Evolutionary conservation across 2,113 vertebrate species (phyloP).

Genomic region (Rousettus leschenaultii): DNA sequence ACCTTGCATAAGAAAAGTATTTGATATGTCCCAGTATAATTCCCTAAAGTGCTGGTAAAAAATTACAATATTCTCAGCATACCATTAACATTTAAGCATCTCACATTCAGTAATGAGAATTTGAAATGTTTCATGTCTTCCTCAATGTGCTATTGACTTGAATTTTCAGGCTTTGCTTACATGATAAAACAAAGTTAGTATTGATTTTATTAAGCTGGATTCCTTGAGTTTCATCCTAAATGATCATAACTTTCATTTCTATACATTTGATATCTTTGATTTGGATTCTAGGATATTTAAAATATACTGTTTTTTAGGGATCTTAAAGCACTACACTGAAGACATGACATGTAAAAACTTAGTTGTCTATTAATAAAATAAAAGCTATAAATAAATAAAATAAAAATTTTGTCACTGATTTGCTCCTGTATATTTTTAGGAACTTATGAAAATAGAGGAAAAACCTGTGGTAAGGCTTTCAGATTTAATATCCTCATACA

Average conservation of each 20-base stretch:
- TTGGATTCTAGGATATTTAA: conserved; percentile 24
- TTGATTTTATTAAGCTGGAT: conserved; percentile 21
- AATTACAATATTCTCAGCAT: conserved; percentile 48
- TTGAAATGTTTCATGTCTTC: conserved; percentile 29
- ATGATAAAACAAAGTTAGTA: conserved; percentile 20
- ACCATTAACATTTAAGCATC: conserved; percentile 40
- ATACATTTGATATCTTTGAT: conserved; percentile 21
- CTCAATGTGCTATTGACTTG: neutral
- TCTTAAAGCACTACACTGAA: neutral
- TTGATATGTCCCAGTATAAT: conserved; percentile 33
- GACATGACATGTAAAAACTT: conserved; percentile 24
- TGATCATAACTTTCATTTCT: neutral
- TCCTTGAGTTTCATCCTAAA: conserved; percentile 4
- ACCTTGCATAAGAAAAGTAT: neutral
- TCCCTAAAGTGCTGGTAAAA: neutral
- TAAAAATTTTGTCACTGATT: neutral
- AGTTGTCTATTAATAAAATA: neutral
- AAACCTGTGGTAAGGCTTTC: neutral
- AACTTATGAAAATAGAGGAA: neutral
- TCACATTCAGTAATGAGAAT: conserved; percentile 30
- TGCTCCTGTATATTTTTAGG: neutral
- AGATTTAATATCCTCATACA: neutral
- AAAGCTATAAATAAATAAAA: no score
- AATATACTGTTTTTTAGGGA: neutral
- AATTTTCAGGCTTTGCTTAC: conserved; percentile 46